phyloP scores from a whole-genome alignment of 2,113 vertebrate genomes.

The Charina bottae region DNA sequence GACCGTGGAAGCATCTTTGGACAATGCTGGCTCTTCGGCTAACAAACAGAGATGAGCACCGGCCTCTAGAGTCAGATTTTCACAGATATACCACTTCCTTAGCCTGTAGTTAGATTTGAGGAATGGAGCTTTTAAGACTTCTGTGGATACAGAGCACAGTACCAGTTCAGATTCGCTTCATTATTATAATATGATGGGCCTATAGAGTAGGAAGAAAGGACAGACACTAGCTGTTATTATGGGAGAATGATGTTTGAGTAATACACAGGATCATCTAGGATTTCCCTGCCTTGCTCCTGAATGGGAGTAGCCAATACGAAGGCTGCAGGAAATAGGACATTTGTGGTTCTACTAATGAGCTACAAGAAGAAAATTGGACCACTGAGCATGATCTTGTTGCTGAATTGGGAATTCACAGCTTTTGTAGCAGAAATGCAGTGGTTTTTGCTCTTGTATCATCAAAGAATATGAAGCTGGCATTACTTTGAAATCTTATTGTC shows the following conservation, averaged over 20 bases:
- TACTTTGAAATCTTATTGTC: neutral
- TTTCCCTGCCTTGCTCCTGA: neutral
- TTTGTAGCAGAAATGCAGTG: neutral
- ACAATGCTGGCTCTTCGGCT: no score
- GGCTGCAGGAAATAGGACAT: neutral
- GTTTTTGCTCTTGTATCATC: neutral
- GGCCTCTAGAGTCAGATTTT: no score
- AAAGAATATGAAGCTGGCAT: neutral
- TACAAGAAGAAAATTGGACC: slow-evolving; percentile 10
- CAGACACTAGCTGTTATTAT: neutral
- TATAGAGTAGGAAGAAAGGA: rapidly evolving
- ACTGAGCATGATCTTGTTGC: neutral
- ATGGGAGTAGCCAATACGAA: neutral
- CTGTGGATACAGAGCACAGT: neutral
- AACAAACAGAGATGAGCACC: no score
- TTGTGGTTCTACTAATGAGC: neutral
- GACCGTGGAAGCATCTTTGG: no score
- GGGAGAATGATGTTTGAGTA: neutral
- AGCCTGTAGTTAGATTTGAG: neutral
- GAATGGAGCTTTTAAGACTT: neutral
- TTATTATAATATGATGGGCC: neutral
- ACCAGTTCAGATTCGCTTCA: neutral
- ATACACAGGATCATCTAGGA: neutral
- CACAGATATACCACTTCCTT: neutral
- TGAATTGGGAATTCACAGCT: neutral